Conservation (phyloP, 2,888 invertebrate genomes). For the Dioctria linearis region DNA sequence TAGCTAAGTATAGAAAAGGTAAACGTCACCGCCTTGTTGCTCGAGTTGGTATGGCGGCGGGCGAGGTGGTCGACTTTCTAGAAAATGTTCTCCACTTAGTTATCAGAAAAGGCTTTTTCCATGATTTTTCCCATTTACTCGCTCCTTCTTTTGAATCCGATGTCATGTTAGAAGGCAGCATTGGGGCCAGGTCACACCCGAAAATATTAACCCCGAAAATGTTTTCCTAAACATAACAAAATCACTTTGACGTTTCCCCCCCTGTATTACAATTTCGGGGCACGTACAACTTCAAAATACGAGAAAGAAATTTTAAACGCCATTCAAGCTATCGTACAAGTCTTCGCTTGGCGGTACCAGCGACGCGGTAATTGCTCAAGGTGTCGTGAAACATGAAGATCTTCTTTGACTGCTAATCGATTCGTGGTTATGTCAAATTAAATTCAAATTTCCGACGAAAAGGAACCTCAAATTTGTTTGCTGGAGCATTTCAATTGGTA, state of each 20-base stretch:
- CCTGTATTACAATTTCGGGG: constrained; percentile 49
- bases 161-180: too few relatives aligned
- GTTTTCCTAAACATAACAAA: constrained; percentile 44
- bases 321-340: background rate
- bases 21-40: background rate
- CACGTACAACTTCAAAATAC: constrained; percentile 51
- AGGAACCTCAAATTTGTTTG: background rate
- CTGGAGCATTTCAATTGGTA: background rate
- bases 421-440: constrained; percentile 52
- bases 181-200: constrained; percentile 40
- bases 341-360: background rate
- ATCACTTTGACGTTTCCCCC: constrained; percentile 27
- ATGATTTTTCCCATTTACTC: background rate
- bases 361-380: constrained; percentile 49
- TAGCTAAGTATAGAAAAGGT: background rate
- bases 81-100: background rate
- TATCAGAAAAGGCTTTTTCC: background rate
- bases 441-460: constrained; percentile 47
- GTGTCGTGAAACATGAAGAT: constrained; percentile 32
- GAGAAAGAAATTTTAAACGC: constrained; percentile 38
- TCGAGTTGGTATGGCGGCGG: too few relatives aligned
- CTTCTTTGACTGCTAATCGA: constrained; percentile 51
- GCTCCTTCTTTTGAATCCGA: background rate
- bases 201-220: constrained; percentile 52
- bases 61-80: background rate